phyloP scores from a whole-genome alignment of 1,140 invertebrate species.

The Lamellibrachia luymesi region DNA sequence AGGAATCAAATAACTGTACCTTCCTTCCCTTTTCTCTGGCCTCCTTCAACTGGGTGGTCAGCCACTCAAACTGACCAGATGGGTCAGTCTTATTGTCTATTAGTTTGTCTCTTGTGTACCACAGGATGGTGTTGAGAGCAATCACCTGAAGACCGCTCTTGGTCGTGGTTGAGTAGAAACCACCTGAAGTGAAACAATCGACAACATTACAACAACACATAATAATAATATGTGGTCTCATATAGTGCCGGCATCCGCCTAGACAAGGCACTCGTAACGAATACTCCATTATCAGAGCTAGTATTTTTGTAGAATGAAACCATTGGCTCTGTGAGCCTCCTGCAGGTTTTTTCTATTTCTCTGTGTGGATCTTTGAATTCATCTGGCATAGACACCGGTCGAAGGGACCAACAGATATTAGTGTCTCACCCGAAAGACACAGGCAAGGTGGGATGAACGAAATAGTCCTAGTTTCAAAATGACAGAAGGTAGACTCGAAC shows the following conservation, averaged over 20 bases:
- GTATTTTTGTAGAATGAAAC: neutral
- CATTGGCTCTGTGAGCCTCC: neutral
- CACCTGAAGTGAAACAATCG: slow-evolving; percentile 31
- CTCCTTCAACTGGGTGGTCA: slow-evolving; percentile 40
- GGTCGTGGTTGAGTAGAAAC: slow-evolving; percentile 37
- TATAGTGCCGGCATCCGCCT: no score
- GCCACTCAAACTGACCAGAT: slow-evolving; percentile 50
- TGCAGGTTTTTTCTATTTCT: no score
- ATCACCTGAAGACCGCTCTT: slow-evolving; percentile 36
- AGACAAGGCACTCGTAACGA: neutral
- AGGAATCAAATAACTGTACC: slow-evolving; percentile 23
- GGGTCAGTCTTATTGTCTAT: slow-evolving; percentile 37
- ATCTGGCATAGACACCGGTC: no score
- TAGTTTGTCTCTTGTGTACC: slow-evolving; percentile 38
- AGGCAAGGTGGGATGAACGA: no score
- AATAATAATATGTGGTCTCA: neutral
- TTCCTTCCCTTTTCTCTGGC: slow-evolving; percentile 33
- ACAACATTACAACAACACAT: neutral
- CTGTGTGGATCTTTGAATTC: no score
- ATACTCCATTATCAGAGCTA: neutral
- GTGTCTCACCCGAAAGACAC: neutral
- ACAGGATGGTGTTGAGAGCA: slow-evolving; percentile 54
- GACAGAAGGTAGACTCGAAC: no score
- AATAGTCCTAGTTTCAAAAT: no score
- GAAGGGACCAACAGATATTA: neutral